Base-by-base conservation (phyloP, 2,113 vertebrate genomes). In the Upupa epops region DNA sequence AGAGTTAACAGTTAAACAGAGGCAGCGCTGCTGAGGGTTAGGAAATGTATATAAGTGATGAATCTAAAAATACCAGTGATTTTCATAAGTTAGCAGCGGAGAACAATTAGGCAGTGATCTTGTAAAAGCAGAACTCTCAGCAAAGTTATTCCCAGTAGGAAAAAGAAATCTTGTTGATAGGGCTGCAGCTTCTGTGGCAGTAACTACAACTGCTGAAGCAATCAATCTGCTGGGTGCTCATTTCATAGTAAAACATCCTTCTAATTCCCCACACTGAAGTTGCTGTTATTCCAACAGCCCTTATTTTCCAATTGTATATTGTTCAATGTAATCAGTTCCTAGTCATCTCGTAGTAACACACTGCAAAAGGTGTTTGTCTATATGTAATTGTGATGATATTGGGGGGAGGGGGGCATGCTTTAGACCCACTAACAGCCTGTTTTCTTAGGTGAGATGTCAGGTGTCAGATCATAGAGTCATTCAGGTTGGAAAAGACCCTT, bases 21-120 rank as follows among this genome's bases (percentile, higher is more conserved):
- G 65, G 8, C 64, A 69, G 69, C 21, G 55, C 84, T 81, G 69
- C 87, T 76, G 64, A 55, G 72, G 54, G 29, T 46, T 26, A 49
- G 45, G 55, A 70, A 88, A 81, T 74, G n/a, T 61, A 46, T 80
- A 77, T 73, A 90, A 83, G 70, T 61, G 69, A 73, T 36, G 56
- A 68, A 52, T 59, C 92, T 89, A 87, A 95, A 96, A 89, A 85
- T 92, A 89, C 7, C 74, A 5, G 9, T 31, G 46, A 84, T 89
- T 92, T 91, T 87, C 82, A 61, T 64, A 75, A 66, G 61, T 72
- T 82, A 87, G 58, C 93, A 56, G 4, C 77, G 54, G 78, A 87
- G 93, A 91, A 82, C 66, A 85, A 86, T 81, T 82, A 78, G 78
- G 66, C 58, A 75, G 88, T 34, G 82, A 64, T 28, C 21, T 75